Conservation (phyloP, 2,113 vertebrate species). For the Malurus cyaneus region DNA sequence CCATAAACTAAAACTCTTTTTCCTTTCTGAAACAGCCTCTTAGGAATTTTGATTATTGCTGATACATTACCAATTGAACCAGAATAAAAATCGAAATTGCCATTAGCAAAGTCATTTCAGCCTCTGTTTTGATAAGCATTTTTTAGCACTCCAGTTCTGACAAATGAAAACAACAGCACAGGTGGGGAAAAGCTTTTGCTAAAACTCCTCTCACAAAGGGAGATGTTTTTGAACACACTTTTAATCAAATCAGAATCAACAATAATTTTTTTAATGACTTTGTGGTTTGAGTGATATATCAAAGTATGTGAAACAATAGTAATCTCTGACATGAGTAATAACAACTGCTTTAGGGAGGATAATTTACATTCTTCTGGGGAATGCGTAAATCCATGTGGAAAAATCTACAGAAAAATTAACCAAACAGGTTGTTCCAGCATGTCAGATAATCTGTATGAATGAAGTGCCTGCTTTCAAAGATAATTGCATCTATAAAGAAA, state of each 20-base stretch:
- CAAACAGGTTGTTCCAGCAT: neutral
- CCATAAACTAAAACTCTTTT: neutral
- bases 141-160: neutral
- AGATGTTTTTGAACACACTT: neutral
- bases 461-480: slow-evolving; percentile 5
- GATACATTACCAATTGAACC: neutral
- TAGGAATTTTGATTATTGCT: neutral
- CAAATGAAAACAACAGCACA: neutral
- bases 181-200: neutral
- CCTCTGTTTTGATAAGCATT: neutral
- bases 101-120: neutral
- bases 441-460: neutral
- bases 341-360: neutral
- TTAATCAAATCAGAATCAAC: slow-evolving; percentile 6
- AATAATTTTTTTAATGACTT: neutral
- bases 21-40: neutral
- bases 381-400: neutral
- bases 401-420: neutral
- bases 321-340: neutral
- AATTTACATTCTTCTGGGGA: slow-evolving; percentile 8
- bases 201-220: neutral
- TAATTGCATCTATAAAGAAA: neutral
- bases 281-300: slow-evolving; percentile 3
- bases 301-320: neutral
- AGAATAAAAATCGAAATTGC: neutral